Conservation (phyloP, 2,797 vertebrate species). For the Yasuhikotakia modesta region DNA sequence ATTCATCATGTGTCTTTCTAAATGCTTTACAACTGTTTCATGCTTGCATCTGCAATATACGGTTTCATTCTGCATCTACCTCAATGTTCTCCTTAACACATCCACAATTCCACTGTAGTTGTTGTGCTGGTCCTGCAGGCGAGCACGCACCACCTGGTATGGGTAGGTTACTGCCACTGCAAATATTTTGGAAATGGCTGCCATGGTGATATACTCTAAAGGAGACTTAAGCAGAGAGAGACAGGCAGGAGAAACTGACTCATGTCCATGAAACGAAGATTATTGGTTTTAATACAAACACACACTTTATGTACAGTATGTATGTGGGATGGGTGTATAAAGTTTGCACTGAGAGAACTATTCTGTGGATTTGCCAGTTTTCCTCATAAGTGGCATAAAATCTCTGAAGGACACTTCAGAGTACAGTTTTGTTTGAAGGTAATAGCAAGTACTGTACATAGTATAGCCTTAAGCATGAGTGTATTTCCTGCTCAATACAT, state of each 20-base stretch:
- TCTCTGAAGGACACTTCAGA: too few species aligned
- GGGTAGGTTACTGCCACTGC: constrained; percentile 84
- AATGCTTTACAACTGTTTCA: too few species aligned
- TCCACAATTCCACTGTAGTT: constrained; percentile 76
- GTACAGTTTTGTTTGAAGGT: too few species aligned
- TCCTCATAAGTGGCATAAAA: too few species aligned
- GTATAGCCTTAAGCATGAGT: too few species aligned
- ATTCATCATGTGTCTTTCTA: not conserved
- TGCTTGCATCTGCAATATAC: constrained; percentile 64
- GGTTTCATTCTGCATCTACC: constrained; percentile 72
- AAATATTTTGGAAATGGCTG: constrained; percentile 85
- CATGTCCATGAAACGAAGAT: not conserved
- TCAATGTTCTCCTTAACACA: constrained; percentile 80
- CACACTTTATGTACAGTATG: too few species aligned
- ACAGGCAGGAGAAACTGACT: constrained; percentile 15
- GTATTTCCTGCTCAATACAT: too few species aligned
- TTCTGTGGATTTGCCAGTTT: too few species aligned
- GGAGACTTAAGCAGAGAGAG: constrained; percentile 71
- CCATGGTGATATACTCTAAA: constrained; percentile 81
- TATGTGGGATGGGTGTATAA: too few species aligned
- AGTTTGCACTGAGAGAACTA: too few species aligned
- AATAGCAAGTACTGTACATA: too few species aligned
- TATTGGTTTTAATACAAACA: not conserved
- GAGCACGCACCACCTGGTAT: constrained; percentile 84
- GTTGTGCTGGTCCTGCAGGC: constrained; percentile 86